phyloP scores from a whole-genome alignment of 2,888 invertebrate species.

The Parnassius mnemosyne region DNA sequence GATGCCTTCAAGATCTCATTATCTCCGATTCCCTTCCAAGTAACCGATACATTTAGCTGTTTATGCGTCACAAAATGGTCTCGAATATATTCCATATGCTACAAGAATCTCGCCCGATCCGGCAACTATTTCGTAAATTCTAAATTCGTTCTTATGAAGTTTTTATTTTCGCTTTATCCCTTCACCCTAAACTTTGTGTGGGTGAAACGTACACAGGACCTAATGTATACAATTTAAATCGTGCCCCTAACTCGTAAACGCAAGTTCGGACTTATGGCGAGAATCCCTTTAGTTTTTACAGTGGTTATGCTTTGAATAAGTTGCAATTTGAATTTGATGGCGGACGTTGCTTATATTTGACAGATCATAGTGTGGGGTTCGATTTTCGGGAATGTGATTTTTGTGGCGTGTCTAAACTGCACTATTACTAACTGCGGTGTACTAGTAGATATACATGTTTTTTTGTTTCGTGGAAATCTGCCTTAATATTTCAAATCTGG shows the following conservation, averaged over 20 bases:
- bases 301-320: conserved; percentile 40
- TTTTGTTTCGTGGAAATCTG: too few species aligned
- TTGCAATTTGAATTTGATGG: conserved; percentile 19
- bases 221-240: conserved; percentile 69
- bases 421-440: too few species aligned
- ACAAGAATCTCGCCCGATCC: conserved; percentile 39
- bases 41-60: conserved; percentile 20
- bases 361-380: too few species aligned
- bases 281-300: conserved; percentile 58
- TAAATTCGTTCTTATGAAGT: conserved; percentile 53
- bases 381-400: too few species aligned
- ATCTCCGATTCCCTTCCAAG: conserved; percentile 18
- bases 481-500: too few species aligned
- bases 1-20: conserved; percentile 21
- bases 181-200: conserved; percentile 41
- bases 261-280: conserved; percentile 41
- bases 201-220: conserved; percentile 42
- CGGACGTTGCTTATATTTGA: not conserved
- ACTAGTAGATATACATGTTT: too few species aligned
- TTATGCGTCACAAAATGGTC: conserved; percentile 22
- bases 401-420: too few species aligned
- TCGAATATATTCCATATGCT: conserved; percentile 39
- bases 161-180: conserved; percentile 51
- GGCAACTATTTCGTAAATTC: conserved; percentile 49
- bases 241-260: conserved; percentile 56